Evolutionary conservation across 2,888 invertebrate species (phyloP).

Genomic region (Unio pictorum): DNA sequence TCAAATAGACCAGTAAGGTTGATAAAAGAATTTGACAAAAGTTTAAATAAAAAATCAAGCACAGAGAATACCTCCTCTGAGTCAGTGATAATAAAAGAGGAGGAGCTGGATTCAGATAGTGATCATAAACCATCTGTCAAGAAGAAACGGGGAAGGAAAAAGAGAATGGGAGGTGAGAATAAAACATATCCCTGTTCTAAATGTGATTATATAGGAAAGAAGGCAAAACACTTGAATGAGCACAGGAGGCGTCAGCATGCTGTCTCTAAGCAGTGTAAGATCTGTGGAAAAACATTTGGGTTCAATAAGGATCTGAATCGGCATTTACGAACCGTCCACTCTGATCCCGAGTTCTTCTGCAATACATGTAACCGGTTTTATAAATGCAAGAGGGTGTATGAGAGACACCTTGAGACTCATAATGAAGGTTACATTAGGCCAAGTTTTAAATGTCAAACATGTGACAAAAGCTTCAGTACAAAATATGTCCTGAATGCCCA

Average conservation of each 20-base stretch:
- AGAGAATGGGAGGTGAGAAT: slow-evolving; percentile 2
- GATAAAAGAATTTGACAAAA: too few species aligned
- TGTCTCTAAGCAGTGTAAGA: slow-evolving; percentile 41
- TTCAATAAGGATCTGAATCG: slow-evolving; percentile 46
- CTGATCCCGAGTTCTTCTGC: slow-evolving; percentile 45
- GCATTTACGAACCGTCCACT: slow-evolving; percentile 43
- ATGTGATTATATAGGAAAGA: slow-evolving; percentile 43
- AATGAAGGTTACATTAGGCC: slow-evolving; percentile 50
- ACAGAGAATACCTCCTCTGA: too few species aligned
- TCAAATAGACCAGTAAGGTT: too few species aligned
- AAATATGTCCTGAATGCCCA: slow-evolving; percentile 53
- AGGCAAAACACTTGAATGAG: slow-evolving; percentile 35
- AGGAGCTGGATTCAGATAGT: too few species aligned
- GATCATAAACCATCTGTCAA: too few species aligned
- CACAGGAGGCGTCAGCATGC: slow-evolving; percentile 49
- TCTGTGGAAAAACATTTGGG: slow-evolving; percentile 53
- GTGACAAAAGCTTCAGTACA: slow-evolving; percentile 54
- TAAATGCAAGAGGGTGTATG: slow-evolving; percentile 42
- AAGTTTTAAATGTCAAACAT: slow-evolving; percentile 48
- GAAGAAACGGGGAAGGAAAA: neutral
- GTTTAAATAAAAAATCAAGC: too few species aligned
- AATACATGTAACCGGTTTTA: slow-evolving; percentile 57
- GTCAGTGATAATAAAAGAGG: too few species aligned
- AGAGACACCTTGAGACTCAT: slow-evolving; percentile 51
- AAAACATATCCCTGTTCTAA: slow-evolving; percentile 28